These are phyloP conservation scores for Euzetes globulus DNA, from an alignment of 2,888 invertebrate genomes.

Conservation along the genomic window DNA sequence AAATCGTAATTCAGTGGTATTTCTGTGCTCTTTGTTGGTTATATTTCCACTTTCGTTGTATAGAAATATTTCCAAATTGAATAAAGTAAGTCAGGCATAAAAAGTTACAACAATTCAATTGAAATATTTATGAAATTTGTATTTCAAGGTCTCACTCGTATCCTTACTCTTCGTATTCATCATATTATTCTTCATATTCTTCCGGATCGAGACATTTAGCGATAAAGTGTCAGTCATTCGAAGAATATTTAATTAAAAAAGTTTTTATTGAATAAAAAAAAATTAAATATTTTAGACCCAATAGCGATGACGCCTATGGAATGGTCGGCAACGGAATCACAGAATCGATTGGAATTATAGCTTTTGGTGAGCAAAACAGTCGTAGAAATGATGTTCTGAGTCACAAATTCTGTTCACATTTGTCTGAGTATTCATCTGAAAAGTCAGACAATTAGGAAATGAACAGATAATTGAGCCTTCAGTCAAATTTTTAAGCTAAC, in stretches of 20 bases:
- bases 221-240: constrained; percentile 58
- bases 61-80: constrained; percentile 62
- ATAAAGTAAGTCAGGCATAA: constrained; percentile 51
- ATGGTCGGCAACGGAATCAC: constrained; percentile 66
- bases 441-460: neutral
- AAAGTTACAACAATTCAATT: neutral
- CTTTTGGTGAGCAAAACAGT: constrained; percentile 58
- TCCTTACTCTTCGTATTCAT: constrained; percentile 65
- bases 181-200: constrained; percentile 60
- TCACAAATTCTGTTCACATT: neutral
- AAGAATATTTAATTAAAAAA: neutral
- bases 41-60: constrained; percentile 72
- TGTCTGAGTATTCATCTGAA: neutral
- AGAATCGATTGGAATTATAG: constrained; percentile 73
- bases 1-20: constrained; percentile 60
- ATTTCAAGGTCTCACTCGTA: constrained; percentile 54
- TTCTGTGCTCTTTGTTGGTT: constrained; percentile 63
- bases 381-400: neutral
- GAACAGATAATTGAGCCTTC: too few species aligned
- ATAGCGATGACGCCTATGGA: constrained; percentile 60
- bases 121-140: constrained; percentile 32
- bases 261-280: neutral
- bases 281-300: constrained; percentile 51
- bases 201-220: constrained; percentile 56
- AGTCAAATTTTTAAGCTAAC: neutral